phyloP scores from a whole-genome alignment of 2,113 vertebrate species.

The Paralichthys olivaceus region DNA sequence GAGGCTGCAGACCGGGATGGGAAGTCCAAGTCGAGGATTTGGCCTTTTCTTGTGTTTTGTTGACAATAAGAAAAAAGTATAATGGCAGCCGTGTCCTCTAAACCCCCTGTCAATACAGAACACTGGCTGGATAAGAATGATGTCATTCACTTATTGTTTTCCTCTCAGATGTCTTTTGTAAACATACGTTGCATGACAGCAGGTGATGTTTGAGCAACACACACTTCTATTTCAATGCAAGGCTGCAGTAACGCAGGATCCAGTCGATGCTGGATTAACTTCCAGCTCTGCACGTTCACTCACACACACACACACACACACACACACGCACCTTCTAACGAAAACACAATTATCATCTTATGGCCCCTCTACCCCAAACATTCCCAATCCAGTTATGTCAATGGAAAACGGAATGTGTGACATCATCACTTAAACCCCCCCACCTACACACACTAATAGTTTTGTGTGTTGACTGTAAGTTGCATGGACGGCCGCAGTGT shows the following conservation, averaged over 20 bases:
- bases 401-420: slow-evolving; percentile 78
- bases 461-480: slow-evolving; percentile 59
- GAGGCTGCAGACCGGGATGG: too few relatives aligned
- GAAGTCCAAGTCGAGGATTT: too few relatives aligned
- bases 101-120: background rate
- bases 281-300: background rate
- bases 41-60: too few relatives aligned
- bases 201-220: background rate
- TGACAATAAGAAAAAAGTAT: background rate
- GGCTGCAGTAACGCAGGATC: background rate
- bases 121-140: background rate
- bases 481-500: slow-evolving; percentile 35
- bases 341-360: slow-evolving; percentile 75
- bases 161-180: background rate
- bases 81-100: background rate
- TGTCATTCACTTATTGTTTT: background rate
- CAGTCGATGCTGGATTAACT: background rate
- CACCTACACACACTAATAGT: slow-evolving; percentile 45
- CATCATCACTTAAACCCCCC: slow-evolving; percentile 59
- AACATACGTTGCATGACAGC: background rate
- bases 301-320: background rate
- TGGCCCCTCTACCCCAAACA: slow-evolving; percentile 66
- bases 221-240: background rate
- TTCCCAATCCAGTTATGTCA: slow-evolving; percentile 71
- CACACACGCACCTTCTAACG: slow-evolving; percentile 44